These are phyloP conservation scores for Apostichopus japonicus DNA, from an alignment of 35 echinoderm and acorn worm species.

Conservation along the genomic window DNA sequence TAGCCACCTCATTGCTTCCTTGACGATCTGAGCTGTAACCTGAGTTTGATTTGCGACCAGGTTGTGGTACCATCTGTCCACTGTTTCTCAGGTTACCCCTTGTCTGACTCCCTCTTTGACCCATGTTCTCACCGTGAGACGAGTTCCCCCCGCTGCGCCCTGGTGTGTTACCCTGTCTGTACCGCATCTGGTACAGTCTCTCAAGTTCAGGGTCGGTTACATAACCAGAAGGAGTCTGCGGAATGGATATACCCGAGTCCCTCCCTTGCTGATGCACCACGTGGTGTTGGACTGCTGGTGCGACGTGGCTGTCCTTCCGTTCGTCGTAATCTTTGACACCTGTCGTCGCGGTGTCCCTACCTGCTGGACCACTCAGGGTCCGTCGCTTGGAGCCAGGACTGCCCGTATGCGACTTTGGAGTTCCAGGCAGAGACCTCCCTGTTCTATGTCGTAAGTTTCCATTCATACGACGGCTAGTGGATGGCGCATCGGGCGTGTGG, in stretches of 20 bases:
- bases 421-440: background rate
- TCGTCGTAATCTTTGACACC: background rate
- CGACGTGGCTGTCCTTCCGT: background rate
- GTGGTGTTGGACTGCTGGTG: background rate
- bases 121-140: background rate
- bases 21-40: conserved; percentile 50
- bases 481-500: background rate
- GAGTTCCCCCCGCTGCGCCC: background rate
- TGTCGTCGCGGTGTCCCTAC: background rate
- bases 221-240: conserved; percentile 29
- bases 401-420: background rate
- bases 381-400: background rate
- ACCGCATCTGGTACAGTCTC: conserved; percentile 48
- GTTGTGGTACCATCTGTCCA: background rate
- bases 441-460: background rate
- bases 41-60: background rate
- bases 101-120: background rate
- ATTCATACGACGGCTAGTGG: background rate
- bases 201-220: conserved; percentile 69
- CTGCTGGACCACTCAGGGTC: background rate
- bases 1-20: background rate
- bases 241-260: conserved; percentile 38
- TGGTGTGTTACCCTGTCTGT: background rate
- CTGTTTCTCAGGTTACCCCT: background rate
- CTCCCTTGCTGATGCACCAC: conserved; percentile 44